Percentiles rank a stretch among this genome's conserved stretches.
These are phyloP conservation scores for Sanderia malayensis DNA, from an alignment of 30 jellyfish, hydroid and myxozoan species.

Conservation along the genomic window DNA sequence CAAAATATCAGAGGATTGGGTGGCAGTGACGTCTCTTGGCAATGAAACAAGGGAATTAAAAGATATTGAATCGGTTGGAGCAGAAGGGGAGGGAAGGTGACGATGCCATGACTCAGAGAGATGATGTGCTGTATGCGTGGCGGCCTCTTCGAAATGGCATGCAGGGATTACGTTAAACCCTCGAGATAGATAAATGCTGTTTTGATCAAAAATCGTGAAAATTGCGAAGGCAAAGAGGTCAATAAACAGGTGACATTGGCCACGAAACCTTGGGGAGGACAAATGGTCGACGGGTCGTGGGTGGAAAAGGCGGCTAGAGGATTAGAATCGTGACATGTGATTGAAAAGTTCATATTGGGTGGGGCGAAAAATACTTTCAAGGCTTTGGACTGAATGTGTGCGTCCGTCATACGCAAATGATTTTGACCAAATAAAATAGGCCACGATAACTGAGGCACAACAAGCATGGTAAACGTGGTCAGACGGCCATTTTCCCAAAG, in stretches of 20 bases:
- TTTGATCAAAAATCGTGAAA: neutral
- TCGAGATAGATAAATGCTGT: neutral
- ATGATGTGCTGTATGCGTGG: no score
- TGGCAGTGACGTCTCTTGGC: no score
- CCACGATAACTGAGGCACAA: conserved; percentile 32
- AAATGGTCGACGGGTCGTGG: no score
- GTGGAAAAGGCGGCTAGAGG: no score
- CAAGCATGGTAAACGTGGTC: conserved; percentile 35
- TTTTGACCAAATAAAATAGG: conserved; percentile 51
- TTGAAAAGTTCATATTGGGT: conserved; percentile 15
- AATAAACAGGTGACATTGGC: conserved; percentile 44
- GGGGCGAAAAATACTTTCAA: conserved; percentile 41
- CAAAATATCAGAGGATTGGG: no score
- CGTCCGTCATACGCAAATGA: conserved; percentile 41
- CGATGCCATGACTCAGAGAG: no score
- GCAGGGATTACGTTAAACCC: conserved; percentile 31
- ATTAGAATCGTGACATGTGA: conserved; percentile 34
- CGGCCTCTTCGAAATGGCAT: conserved; percentile 5
- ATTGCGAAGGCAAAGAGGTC: conserved; percentile 14
- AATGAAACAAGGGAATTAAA: no score
- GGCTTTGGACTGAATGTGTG: conserved; percentile 16
- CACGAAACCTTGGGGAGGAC: conserved; percentile 8
- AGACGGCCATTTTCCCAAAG: conserved; percentile 48
- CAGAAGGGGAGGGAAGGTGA: no score
- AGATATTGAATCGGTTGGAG: no score